Base-by-base conservation (phyloP, 2,113 vertebrate species). In the Myrmophylax atrothorax region DNA sequence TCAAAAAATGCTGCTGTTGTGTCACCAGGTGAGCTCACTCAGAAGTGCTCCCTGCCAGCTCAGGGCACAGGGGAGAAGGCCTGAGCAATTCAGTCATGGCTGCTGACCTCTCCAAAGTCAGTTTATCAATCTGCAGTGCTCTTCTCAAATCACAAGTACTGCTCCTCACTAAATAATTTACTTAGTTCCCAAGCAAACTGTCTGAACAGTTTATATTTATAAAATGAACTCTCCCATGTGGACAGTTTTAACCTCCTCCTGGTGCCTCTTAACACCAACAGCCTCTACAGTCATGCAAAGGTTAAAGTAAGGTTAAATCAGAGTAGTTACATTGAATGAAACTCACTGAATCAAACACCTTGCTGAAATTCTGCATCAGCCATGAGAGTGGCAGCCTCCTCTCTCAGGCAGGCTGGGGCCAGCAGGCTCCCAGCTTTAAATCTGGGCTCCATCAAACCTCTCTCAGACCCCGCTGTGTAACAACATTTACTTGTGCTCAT, bases 271-370 rank as follows among this genome's bases (percentile, higher is more conserved):
- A 49, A 62, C 92, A 44, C 29, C 49, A 70, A 25, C 58, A 82
- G 63, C 67, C 60, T 74, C 31, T 49, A 29, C 59, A 84, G 83
- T 15, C 67, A 31, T 8, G 47, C 37, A 84, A 53, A 95, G 83
- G 94, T 93, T 93, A 81, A 90, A 76, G n/a, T 49, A 62, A 93
- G 77, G 94, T 89, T 89, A 91, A 84, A 46, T n/a, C 70, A 55
- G 73, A 92, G 69, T n/a, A 87, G 62, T 85, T 84, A 78, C 12
- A n/a, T 35, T 44, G 76, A 84, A 5, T 49, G 49, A 69, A 68
- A 81, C 38, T 81, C 0, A 2, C 47, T 60, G 50, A 86, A 44
- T 75, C 47, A 68, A 64, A 84, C 0, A 26, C 6, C 72, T 94
- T 78, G 46, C n/a, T 68, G 53, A 62, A 94, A 78, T 53, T 55